Evolutionary conservation across 2,113 vertebrate species (phyloP).

Genomic region (Clinocottus analis): DNA sequence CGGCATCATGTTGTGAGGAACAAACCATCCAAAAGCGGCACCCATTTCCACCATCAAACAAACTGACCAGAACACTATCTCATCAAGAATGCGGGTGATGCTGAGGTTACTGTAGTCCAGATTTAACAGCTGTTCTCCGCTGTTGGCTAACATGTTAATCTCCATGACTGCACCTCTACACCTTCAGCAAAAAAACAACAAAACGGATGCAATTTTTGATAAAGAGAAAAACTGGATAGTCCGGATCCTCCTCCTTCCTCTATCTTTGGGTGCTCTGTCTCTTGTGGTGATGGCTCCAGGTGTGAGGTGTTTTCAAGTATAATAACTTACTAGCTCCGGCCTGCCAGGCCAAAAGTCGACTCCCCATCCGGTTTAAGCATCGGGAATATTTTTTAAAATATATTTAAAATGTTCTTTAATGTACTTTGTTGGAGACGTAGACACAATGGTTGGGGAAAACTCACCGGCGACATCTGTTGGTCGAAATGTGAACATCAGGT

Average conservation of each 20-base stretch:
- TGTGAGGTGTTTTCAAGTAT: background rate
- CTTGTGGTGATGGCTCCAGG: background rate
- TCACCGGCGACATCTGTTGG: background rate
- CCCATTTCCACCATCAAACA: background rate
- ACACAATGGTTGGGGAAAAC: background rate
- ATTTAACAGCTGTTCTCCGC: background rate
- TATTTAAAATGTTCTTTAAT: background rate
- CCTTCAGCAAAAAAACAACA: background rate
- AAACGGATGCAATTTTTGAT: background rate
- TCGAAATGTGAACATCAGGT: background rate
- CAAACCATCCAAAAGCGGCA: background rate
- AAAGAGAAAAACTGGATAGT: background rate
- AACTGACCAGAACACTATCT: background rate
- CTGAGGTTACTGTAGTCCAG: background rate
- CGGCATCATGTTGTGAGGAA: slow-evolving; percentile 6
- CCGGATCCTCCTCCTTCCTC: too few species aligned
- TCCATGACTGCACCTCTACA: background rate
- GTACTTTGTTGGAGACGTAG: background rate
- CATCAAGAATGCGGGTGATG: background rate
- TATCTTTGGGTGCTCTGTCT: background rate
- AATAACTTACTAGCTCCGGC: background rate
- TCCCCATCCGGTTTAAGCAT: background rate
- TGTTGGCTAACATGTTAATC: background rate
- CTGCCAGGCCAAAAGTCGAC: too few species aligned
- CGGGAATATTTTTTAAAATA: background rate